Evolutionary conservation across 2,797 vertebrate species (phyloP).

Genomic region (Dipus sagitta): DNA sequence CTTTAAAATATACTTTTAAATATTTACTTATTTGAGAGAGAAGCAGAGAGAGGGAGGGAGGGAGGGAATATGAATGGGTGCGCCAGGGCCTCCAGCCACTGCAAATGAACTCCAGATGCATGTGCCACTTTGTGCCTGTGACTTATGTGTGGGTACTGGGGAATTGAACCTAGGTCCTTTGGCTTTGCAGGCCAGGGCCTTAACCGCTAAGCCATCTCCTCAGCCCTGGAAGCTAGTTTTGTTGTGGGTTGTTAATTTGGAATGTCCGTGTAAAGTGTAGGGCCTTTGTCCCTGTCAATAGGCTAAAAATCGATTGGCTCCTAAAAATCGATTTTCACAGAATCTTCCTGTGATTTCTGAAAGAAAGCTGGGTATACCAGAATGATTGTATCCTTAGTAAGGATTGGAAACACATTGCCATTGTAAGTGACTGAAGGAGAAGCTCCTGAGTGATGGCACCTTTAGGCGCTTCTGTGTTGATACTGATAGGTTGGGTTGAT

Average conservation of each 20-base stretch:
- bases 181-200: too few species aligned
- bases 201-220: too few species aligned
- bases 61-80: too few species aligned
- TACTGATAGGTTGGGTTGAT: background rate
- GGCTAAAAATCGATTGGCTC: background rate
- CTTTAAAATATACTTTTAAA: too few species aligned
- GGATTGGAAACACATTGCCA: background rate
- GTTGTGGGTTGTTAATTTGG: background rate
- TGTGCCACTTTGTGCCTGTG: too few species aligned
- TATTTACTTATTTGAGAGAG: too few species aligned
- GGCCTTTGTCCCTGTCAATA: background rate
- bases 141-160: too few species aligned
- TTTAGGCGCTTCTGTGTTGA: constrained; percentile 10
- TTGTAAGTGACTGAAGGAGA: background rate
- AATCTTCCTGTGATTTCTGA: background rate
- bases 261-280: background rate
- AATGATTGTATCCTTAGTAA: background rate
- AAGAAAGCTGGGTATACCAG: background rate
- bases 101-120: too few species aligned
- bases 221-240: background rate
- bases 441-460: background rate
- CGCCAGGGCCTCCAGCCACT: too few species aligned
- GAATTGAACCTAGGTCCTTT: too few species aligned
- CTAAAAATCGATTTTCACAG: background rate
- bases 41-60: too few species aligned